Evolutionary conservation across 1,140 invertebrate genomes (phyloP), one percentile per base, ranked within the genome.

Genomic region (Dreissena rostriformis): DNA sequence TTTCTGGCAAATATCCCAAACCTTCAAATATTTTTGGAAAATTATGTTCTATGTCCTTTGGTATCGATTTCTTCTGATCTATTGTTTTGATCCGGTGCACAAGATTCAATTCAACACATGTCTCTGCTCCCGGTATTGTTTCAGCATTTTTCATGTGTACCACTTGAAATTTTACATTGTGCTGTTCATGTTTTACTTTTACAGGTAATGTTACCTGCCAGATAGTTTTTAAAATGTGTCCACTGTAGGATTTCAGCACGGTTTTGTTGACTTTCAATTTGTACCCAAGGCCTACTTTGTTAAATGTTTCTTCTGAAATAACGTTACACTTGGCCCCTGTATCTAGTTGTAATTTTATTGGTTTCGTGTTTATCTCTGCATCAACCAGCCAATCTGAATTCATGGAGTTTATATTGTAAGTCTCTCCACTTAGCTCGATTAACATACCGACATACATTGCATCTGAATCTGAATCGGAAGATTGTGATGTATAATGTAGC

Each of bases 1-100:
- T 61, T n/a, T 81, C 80, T 65, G 86, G 73, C 2, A 88, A 49
- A 52, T 65, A 52, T n/a, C 86, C 86, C 39, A 87, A 39, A 14
- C 84, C 84, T n/a, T n/a, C 71, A 67, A 88, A 86, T 17, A 74
- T 12, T n/a, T n/a, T n/a, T n/a, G n/a, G n/a, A n/a, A n/a, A n/a
- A n/a, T n/a, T n/a, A n/a, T n/a, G n/a, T n/a, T n/a, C n/a, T n/a
- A n/a, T n/a, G n/a, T n/a, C n/a, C n/a, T n/a, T n/a, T n/a, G n/a
- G n/a, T n/a, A n/a, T n/a, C n/a, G n/a, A n/a, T n/a, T n/a, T n/a
- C n/a, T n/a, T n/a, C n/a, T n/a, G n/a, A n/a, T n/a, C n/a, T n/a
- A n/a, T n/a, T n/a, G n/a, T n/a, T n/a, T n/a, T n/a, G n/a, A n/a
- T n/a, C n/a, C n/a, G n/a, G n/a, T n/a, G n/a, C n/a, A n/a, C n/a